Percentiles rank a stretch among this genome's conserved stretches.
Conservation (phyloP, 2,113 vertebrate genomes). For the Chaetodon auriga region DNA sequence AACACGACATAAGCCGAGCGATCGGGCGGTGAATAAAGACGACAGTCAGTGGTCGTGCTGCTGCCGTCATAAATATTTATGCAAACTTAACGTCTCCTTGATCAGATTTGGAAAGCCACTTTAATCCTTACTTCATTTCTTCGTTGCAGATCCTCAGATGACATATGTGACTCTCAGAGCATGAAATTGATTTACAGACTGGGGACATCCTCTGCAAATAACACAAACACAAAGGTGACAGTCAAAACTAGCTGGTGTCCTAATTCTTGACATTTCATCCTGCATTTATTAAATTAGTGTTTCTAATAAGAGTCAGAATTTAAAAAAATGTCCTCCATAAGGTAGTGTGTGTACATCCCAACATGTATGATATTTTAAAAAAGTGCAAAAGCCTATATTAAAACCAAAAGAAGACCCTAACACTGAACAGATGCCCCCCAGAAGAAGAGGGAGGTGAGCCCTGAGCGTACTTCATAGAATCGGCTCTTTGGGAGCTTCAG, state of each 20-base stretch:
- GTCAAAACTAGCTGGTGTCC: not conserved
- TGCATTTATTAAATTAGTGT: too few relatives aligned
- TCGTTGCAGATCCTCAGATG: not conserved
- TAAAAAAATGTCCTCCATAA: not conserved
- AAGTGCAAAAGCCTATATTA: too few relatives aligned
- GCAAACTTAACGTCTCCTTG: not conserved
- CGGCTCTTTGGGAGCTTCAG: too few relatives aligned
- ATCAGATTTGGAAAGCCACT: conserved; percentile 22
- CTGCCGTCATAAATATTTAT: conserved; percentile 33
- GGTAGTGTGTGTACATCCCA: not conserved
- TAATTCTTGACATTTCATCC: not conserved
- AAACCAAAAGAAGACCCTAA: too few relatives aligned
- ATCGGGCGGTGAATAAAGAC: not conserved
- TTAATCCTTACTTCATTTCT: conserved; percentile 10
- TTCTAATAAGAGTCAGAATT: too few relatives aligned
- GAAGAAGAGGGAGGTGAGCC: not conserved
- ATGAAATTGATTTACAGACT: conserved; percentile 36
- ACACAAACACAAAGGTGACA: not conserved
- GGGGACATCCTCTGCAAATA: not conserved
- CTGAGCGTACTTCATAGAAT: not conserved
- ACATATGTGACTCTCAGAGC: conserved; percentile 13
- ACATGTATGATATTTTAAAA: not conserved
- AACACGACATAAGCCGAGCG: not conserved
- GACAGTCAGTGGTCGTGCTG: not conserved
- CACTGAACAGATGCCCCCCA: not conserved